Evolutionary conservation across 2,113 vertebrate genomes (phyloP), one percentile per base, ranked within the genome.

Genomic region (Cacatua alba): DNA sequence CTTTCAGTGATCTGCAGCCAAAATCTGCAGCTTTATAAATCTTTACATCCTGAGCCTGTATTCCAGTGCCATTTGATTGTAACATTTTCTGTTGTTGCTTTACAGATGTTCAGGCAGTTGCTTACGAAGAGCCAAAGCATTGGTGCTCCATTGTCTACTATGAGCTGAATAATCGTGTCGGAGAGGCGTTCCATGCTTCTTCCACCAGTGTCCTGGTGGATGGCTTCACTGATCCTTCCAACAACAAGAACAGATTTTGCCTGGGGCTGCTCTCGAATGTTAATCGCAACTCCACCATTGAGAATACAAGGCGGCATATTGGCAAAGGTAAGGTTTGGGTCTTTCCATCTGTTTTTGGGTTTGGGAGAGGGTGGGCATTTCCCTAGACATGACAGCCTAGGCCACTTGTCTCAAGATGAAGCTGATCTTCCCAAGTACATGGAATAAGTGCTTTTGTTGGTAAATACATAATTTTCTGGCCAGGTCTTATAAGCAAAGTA

Each of bases 81-180:
- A 62, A 91, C 51, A 5, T 97, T 97, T 97, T 97, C 97, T 95
- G 13, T 62, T 48, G n/a, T 48, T 96, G 21, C 82, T 97, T 97
- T 95, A 29, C 98, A 99, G 99, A 99, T 97, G 99, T 99, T 60
- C 99, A 99, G 96, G 99, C 99, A 1, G 99, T 99, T 68, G 99
- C 99, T 70, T 99, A 99, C 0, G 98, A 99, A 86, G 99, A 99
- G 92, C 99, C 99, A 2, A 99, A 99, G 98, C 99, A 99, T 98
- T 99, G 99, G 99, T 99, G 99, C 98, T 99, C 99, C 67, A 99
- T 99, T 94, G 99, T 99, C 96, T 99, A 99, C 98, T 99, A 99
- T 10, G 99, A 99, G 98, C 99, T 99, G 94, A 99, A 99, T 97
- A 99, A 99, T 92, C 99, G 99, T 0, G 99, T 99, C 1, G 99